A percentile compares a stretch with the other conserved stretches of the same genome.
Evolutionary conservation across 2,113 vertebrate species (phyloP).

Genomic region (Excalfactoria chinensis): DNA sequence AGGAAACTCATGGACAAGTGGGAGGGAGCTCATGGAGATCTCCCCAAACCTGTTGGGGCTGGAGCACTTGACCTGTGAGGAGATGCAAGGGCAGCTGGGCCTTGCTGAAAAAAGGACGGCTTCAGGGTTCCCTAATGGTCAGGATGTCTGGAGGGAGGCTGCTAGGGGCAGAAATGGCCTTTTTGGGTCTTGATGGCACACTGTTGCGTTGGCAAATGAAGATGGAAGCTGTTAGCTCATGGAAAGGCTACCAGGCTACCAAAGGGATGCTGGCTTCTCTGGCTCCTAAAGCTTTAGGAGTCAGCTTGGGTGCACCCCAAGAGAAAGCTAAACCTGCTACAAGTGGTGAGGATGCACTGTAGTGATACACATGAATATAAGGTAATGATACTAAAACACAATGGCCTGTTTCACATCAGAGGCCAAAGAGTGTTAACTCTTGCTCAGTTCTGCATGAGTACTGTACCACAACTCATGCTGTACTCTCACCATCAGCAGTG

Average conservation of each 20-base stretch:
- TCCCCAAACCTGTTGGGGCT: background rate
- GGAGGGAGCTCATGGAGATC: background rate
- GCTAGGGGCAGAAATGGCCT: background rate
- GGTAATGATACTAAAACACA: background rate
- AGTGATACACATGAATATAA: background rate
- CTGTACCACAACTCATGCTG: background rate
- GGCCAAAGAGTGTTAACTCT: background rate
- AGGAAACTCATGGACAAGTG: background rate
- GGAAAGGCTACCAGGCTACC: background rate
- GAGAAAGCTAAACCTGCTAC: background rate
- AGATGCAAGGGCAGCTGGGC: background rate
- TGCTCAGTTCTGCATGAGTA: background rate
- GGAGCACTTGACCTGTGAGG: accelerated
- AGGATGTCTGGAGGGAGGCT: background rate
- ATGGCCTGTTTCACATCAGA: background rate
- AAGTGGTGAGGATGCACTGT: background rate
- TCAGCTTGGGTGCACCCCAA: background rate
- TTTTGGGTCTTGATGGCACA: background rate
- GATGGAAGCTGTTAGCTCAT: background rate
- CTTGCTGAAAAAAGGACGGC: background rate
- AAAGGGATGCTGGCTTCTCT: background rate
- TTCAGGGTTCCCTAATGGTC: background rate
- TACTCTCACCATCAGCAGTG: background rate
- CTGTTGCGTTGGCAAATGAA: background rate
- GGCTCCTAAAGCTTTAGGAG: background rate